Evolutionary conservation across 2,888 invertebrate species (phyloP), one percentile per base, ranked within the genome.

Genomic region (Blera fallax): DNA sequence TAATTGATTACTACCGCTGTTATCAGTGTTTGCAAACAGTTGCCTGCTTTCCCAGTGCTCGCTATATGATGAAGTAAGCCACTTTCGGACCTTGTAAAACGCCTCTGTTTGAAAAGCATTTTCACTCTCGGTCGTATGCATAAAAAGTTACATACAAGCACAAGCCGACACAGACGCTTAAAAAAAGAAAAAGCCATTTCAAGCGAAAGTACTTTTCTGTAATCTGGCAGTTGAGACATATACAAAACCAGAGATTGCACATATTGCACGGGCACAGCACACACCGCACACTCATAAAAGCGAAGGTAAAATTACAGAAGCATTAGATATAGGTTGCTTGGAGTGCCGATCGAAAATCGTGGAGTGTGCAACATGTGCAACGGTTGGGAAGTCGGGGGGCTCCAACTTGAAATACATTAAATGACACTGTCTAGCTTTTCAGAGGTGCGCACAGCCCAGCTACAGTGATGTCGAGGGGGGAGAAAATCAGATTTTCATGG

Each of bases 1-100:
- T 81, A 76, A 82, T 76, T 82, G 81, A 82, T 82, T 76, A 29
- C 56, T n/a, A 52, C 10, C n/a, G 56, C 64, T 24, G 64, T 24
- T 65, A 65, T 74, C 74, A 74, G 18, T 43, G 52, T 52, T 64
- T 11, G 34, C 62, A 62, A 58, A 29, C 48, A 80, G 65, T 58
- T 69, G 80, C 14, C 34, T n/a, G n/a, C 32, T n/a, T 67, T 67
- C 73, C 34, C 73, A 58, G 32, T n/a, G 8, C 50, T 54, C 14
- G 32, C 10, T 32, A n/a, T 1, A 16, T 48, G 29, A 10, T 54
- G 32, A 52, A 52, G 54, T 11, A 34, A 48, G 45, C 29, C 21
- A 65, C 58, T 37, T 37, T 37, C 34, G 54, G 43, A 54, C 65
- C 58, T 24, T 45, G 58, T 56, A 56, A 10, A 69, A 56, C 29